Evolutionary conservation across 2,113 vertebrate genomes (phyloP), one percentile per base, ranked within the genome.

Genomic region (Nesogale talazaci): DNA sequence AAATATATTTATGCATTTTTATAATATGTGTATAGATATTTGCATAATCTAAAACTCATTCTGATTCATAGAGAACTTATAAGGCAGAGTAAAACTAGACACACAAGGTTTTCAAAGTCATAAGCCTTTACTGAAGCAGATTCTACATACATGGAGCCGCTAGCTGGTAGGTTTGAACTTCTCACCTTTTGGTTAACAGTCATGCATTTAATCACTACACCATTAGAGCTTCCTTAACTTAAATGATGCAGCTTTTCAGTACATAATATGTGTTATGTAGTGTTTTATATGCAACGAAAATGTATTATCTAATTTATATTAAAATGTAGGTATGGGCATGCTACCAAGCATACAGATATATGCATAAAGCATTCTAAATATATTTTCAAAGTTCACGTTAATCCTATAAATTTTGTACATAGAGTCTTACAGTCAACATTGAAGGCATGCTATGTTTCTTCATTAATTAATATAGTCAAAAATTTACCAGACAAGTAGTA

Each of bases 341-440:
- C 23, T 14, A 29, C 11, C 31, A 59, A 0, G 2, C 25, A 59
- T 65, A n/a, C 2, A 46, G 25, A 1, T 42, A 0, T 42, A 46
- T 25, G 1, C 4, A 40, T 85, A 70, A 83, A 77, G 80, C 16
- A 67, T 0, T 85, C 67, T 23, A 78, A 11, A 56, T 72, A 2
- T 81, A 17, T 36, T 81, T 88, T 8, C 67, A 42, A 79, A 9
- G 81, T 6, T 23, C 5, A 3, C 74, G 15, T 63, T 78, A 86
- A 81, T 20, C 8, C 15, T 59, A 3, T 80, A 74, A 74, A 67
- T 65, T 3, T 63, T 86, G 78, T 17, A 22, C 1, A 16, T 57
- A 1, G 42, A 5, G 85, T 75, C 88, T 85, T 65, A 40, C 56
- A 87, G 52, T 70, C 20, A n/a, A 52, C 11, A 27, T 38, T 72